These are phyloP conservation scores for Catharus minimus DNA, from an alignment of 2,113 vertebrate species.

Conservation along the genomic window DNA sequence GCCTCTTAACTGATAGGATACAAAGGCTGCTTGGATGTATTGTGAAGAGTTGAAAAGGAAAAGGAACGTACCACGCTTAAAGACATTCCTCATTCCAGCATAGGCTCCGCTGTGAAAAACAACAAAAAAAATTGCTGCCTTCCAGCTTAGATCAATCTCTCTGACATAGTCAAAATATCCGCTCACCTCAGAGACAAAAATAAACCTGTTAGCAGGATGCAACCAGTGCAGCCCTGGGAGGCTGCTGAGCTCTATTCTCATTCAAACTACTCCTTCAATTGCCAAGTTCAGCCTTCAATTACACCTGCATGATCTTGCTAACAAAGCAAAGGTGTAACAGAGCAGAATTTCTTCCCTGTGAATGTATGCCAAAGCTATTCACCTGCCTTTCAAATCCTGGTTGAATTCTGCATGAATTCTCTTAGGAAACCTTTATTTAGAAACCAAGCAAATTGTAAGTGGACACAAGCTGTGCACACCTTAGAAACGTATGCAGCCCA, in stretches of 20 bases:
- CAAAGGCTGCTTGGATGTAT: neutral
- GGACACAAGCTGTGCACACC: neutral
- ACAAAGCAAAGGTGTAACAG: neutral
- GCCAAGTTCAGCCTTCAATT: conserved; percentile 14
- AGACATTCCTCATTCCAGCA: neutral
- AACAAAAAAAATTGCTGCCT: conserved; percentile 5
- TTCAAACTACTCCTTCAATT: conserved; percentile 8
- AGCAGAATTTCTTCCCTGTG: neutral
- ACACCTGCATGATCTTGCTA: conserved; percentile 1
- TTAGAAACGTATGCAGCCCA: neutral
- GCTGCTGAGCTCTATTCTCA: conserved; percentile 22
- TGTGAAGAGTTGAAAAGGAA: neutral
- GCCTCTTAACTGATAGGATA: neutral
- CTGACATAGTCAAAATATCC: neutral
- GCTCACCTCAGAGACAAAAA: conserved; percentile 24
- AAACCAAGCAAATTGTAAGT: neutral
- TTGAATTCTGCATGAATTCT: neutral
- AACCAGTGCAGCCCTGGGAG: neutral
- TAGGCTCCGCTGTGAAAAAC: conserved; percentile 3
- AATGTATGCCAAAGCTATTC: neutral
- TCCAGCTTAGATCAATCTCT: conserved; percentile 23
- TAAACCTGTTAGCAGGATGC: conserved; percentile 24
- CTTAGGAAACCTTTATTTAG: neutral
- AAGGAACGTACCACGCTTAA: neutral
- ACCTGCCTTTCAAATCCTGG: neutral